A percentile compares a stretch with the other conserved stretches of the same genome.
Evolutionary conservation across 2,113 vertebrate genomes (phyloP).

Genomic region (Carlito syrichta): DNA sequence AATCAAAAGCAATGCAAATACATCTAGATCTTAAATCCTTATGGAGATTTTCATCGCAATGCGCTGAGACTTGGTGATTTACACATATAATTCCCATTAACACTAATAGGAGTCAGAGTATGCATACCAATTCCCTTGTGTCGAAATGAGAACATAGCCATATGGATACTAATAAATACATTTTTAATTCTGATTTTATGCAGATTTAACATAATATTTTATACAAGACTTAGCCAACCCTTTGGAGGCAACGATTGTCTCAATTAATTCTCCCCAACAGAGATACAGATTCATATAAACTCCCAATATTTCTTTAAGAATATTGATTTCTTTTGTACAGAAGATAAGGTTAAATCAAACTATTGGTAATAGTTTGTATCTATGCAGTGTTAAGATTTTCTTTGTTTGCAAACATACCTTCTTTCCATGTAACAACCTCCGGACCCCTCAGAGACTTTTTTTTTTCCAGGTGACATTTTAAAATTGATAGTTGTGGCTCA

Average conservation of each 20-base stretch:
- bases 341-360: not conserved
- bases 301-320: conserved; percentile 10
- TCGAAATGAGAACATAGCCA: conserved; percentile 51
- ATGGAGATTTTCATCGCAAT: conserved; percentile 63
- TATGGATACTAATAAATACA: conserved; percentile 67
- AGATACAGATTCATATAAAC: not conserved
- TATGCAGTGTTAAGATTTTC: not conserved
- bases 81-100: conserved; percentile 80
- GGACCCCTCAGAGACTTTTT: conserved; percentile 30
- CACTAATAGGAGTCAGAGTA: conserved; percentile 70
- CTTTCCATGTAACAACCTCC: not conserved
- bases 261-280: conserved; percentile 53
- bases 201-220: conserved; percentile 36
- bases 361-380: not conserved
- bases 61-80: conserved; percentile 75
- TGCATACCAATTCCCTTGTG: conserved; percentile 52
- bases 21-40: conserved; percentile 77
- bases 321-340: conserved; percentile 43
- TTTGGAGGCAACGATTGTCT: conserved; percentile 48
- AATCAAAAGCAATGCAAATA: conserved; percentile 75
- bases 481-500: not conserved
- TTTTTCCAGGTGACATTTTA: conserved; percentile 10
- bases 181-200: conserved; percentile 66
- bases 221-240: not conserved
- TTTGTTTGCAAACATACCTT: conserved; percentile 20